Evolutionary conservation across 2,888 invertebrate species (phyloP).

Genomic region (Cheilosia vernalis): DNA sequence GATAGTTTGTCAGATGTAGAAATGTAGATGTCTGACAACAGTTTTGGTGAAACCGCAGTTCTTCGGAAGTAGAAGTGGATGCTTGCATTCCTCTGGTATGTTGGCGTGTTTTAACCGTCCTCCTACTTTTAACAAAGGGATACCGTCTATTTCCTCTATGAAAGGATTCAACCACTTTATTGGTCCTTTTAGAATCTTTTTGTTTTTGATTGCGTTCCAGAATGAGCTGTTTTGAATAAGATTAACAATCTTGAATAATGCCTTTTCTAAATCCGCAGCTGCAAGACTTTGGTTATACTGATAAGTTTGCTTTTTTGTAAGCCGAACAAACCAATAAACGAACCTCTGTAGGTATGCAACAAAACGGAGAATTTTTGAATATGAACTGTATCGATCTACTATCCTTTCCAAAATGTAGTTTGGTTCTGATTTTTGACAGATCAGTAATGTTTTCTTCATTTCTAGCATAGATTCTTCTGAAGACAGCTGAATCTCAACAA

Average conservation of each 20-base stretch:
- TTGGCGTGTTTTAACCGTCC: background rate
- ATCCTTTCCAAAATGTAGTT: background rate
- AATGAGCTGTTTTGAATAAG: background rate
- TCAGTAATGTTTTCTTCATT: too few relatives aligned
- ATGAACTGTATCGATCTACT: conserved; percentile 1
- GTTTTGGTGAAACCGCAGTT: background rate
- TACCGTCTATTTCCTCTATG: background rate
- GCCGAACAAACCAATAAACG: background rate
- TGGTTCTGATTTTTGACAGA: too few relatives aligned
- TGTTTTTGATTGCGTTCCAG: background rate
- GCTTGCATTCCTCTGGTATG: background rate
- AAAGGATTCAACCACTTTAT: conserved; percentile 33
- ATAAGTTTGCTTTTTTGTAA: background rate
- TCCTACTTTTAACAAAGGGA: background rate
- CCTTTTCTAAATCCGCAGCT: background rate
- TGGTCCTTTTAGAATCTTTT: conserved; percentile 30
- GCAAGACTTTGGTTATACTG: background rate
- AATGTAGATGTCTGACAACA: conserved; percentile 52
- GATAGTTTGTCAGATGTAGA: conserved; percentile 54
- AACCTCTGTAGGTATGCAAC: conserved; percentile 1
- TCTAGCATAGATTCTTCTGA: too few relatives aligned
- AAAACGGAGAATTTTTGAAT: background rate
- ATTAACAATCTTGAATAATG: background rate
- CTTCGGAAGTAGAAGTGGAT: too few relatives aligned
- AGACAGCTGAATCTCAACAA: too few relatives aligned